Base-by-base conservation (phyloP, 2,888 invertebrate species). In the Heliconius cydno region DNA sequence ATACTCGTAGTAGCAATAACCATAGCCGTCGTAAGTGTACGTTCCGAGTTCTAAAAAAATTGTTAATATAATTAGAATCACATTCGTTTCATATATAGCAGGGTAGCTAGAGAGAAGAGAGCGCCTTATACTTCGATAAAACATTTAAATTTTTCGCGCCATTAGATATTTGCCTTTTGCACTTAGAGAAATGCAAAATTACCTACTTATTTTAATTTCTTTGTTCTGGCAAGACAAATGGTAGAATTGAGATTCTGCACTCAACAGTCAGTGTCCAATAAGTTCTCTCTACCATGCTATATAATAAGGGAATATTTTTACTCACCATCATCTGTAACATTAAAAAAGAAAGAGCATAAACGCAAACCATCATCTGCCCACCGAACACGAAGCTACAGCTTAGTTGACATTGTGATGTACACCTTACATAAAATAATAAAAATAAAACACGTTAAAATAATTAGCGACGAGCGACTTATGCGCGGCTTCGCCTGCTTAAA, bases 331-430 rank as follows among this genome's bases (percentile, higher is more conserved):
- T 82, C 71, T 86, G 85, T 13, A 86, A 52, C 85, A 86, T 84
- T 7, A 84, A 79, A 30, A 84, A 19, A 10, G 80, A 82, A 25
- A 86, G 28, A 12, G 83, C 82, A 15, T 25, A 78, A n/a, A 84
- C 77, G 46, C 86, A 88, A 30, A 88, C 84, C 2, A 90, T 66
- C 22, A 90, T 86, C 70, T 85, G 85, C 52, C 86, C 87, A 79
- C 88, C 89, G 80, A 87, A 89, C 1, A 90, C 86, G 0, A 81
- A 77, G 1, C 83, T 81, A 80, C 86, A 90, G 1, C 88, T 85
- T 0, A 76, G 60, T 73, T 89, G 87, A 52, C 84, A 85, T 25
- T 86, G 82, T 3, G 81, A 79, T 2, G 87, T 85, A 72, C 90
- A 90, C 83, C 91, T 91, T 80, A 52, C 85, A 86, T 41, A 38